These are phyloP conservation scores for Rynchops niger DNA, from an alignment of 2,113 vertebrate species.

Conservation along the genomic window DNA sequence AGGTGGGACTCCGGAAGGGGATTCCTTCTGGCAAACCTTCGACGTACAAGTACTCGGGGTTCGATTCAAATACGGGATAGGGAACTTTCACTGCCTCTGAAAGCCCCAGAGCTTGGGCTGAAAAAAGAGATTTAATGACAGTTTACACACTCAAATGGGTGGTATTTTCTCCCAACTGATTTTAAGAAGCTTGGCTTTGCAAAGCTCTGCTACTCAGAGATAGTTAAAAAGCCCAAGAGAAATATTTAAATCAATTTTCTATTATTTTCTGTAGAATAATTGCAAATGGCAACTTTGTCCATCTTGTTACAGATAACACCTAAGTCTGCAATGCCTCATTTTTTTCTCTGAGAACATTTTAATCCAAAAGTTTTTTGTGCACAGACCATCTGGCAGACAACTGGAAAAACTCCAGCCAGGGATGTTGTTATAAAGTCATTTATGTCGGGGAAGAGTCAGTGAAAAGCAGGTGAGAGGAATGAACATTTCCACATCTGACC, in stretches of 20 bases:
- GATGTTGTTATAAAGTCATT: not conserved
- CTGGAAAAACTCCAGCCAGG: not conserved
- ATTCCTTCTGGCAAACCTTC: conserved; percentile 83
- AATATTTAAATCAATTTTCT: not conserved
- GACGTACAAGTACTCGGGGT: conserved; percentile 71
- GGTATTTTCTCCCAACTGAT: not conserved
- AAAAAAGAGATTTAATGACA: not conserved
- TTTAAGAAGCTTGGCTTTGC: not conserved
- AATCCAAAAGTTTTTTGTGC: not conserved
- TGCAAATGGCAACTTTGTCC: not conserved
- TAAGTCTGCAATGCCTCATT: not conserved
- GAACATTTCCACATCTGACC: not conserved
- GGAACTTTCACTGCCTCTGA: conserved; percentile 78
- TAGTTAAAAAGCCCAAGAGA: not conserved
- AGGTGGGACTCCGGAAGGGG: conserved; percentile 81
- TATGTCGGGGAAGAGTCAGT: not conserved
- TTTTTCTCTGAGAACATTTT: not conserved
- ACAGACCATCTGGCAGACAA: not conserved
- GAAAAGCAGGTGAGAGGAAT: not conserved
- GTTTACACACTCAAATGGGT: not conserved
- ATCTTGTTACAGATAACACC: not conserved
- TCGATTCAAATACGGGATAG: conserved; percentile 77
- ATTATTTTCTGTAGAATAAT: not conserved
- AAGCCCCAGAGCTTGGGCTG: conserved; percentile 78
- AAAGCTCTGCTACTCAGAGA: not conserved